These are phyloP conservation scores for Euura lappo DNA, from an alignment of 1,140 invertebrate genomes.

Conservation along the genomic window DNA sequence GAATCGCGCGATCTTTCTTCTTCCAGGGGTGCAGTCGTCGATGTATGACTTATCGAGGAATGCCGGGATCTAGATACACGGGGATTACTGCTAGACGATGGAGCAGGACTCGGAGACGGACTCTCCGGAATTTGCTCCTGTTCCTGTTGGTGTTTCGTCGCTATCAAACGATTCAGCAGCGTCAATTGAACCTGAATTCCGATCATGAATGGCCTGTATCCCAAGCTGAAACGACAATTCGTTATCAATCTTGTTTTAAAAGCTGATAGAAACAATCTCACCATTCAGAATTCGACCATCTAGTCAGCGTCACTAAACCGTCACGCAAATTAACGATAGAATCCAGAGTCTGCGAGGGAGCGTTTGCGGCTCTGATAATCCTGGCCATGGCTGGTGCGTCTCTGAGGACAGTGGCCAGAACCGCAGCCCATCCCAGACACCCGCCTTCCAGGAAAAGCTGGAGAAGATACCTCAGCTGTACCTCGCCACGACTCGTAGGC, in stretches of 20 bases:
- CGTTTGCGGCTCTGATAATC: constrained; percentile 66
- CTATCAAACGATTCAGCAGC: constrained; percentile 61
- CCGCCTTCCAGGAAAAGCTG: constrained; percentile 69
- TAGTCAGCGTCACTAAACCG: constrained; percentile 64
- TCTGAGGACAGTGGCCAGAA: constrained; percentile 67
- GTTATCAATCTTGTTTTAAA: background rate
- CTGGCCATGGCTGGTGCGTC: constrained; percentile 68
- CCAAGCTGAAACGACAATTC: constrained; percentile 40
- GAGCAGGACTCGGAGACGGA: constrained; percentile 51
- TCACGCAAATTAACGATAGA: constrained; percentile 64
- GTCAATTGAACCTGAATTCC: constrained; percentile 66
- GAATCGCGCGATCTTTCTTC: constrained; percentile 44
- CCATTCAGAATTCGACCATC: constrained; percentile 72
- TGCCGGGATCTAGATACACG: constrained; percentile 50
- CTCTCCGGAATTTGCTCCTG: constrained; percentile 52
- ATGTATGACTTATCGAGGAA: constrained; percentile 52
- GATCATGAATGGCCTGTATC: constrained; percentile 64
- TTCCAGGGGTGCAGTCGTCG: constrained; percentile 40
- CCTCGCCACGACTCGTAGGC: constrained; percentile 37
- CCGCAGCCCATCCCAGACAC: constrained; percentile 71
- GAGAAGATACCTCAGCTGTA: constrained; percentile 62
- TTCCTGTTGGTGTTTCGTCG: constrained; percentile 54
- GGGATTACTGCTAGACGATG: constrained; percentile 47
- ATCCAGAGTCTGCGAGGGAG: constrained; percentile 65
- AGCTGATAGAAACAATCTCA: constrained; percentile 30